Evolutionary conservation across 1,140 invertebrate genomes (phyloP), one percentile per base, ranked within the genome.

Genomic region (Idris sp.): DNA sequence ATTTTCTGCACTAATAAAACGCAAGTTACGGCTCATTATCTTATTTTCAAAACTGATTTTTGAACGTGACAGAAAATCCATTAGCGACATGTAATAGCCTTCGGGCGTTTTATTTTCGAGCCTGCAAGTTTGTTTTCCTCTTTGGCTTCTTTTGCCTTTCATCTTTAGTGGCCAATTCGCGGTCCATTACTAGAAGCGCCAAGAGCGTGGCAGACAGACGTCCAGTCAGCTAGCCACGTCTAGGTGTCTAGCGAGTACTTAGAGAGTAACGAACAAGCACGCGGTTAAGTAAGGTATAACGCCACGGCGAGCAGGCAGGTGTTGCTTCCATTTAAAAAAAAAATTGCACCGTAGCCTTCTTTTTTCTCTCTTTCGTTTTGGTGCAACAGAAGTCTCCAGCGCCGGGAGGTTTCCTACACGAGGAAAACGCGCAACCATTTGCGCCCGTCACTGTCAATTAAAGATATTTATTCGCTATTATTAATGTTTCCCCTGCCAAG

Each of bases 251-350:
- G 67, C 71, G 43, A 59, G 74, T 79, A 76, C 79, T 81, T 78
- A 79, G 76, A 76, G 68, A 68, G 74, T 78, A 83, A 81, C 76
- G 77, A 76, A 81, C 79, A 78, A 76, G 78, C 53, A 74, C 75
- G 76, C 78, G 74, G 72, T 80, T 76, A 77, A 82, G 79, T 78
- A 77, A 80, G 68, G 76, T 76, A 61, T 61, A 79, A 81, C 72
- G 76, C 48, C 25, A 48, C 38, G 38, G 38, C 30, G 33, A 78
- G 69, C 44, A 76, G 78, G 77, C 75, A 81, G 72, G 73, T 80
- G 76, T 54, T 82, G 59, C 67, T 56, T 18, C 9, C 15, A 8
- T 41, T 35, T 43, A 16, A 30, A 9, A 49, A 67, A 67, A 56
- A 41, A 56, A 19, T 53, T 19, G 26, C 16, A 14, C 10, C 59